Evolutionary conservation across 1,140 invertebrate genomes (phyloP), one percentile per base, ranked within the genome.

Genomic region (Prorops nasuta): DNA sequence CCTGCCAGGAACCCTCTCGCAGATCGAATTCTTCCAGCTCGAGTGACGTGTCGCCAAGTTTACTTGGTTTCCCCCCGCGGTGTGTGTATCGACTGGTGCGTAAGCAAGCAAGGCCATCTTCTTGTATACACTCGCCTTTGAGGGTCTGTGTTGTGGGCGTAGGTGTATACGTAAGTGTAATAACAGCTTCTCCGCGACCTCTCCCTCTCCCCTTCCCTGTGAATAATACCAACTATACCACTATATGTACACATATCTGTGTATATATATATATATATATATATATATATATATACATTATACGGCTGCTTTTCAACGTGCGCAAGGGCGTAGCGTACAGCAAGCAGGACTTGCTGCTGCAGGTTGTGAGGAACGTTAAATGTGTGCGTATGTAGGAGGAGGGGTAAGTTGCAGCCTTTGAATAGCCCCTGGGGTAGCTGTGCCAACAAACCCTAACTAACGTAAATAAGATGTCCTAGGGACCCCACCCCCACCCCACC

Each of bases 401-500:
- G 41, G 32, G 47, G 18, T 3, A 20, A 20, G 34, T 44, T 7
- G 21, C 50, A 49, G 32, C 39, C 59, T 54, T 57, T 57, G 70
- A 72, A 71, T 64, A 57, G 66, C 64, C 70, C 67, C 71, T 70
- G 44, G 68, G 72, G 73, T 71, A 63, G 46, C 59, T 71, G 55
- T 56, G 65, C 67, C 71, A 74, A 76, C 70, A 74, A 76, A 71
- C 72, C 73, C 71, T 71, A 74, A 76, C 73, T 74, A 74, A 76
- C 73, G 73, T 74, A 74, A 76, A 74, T 74, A 76, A 74, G 73
- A 71, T 71, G 72, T 74, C 66, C 62, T 69, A 18, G 56, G 21
- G 20, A 10, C 36, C 48, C 36, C 12, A 32, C 42, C 39, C 31
- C 24, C 10, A 45, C 28, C 32, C 19, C 32, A 0, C 12, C 12